Evolutionary conservation across 2,113 vertebrate genomes (phyloP).

Genomic region (Porphyrio hochstetteri): DNA sequence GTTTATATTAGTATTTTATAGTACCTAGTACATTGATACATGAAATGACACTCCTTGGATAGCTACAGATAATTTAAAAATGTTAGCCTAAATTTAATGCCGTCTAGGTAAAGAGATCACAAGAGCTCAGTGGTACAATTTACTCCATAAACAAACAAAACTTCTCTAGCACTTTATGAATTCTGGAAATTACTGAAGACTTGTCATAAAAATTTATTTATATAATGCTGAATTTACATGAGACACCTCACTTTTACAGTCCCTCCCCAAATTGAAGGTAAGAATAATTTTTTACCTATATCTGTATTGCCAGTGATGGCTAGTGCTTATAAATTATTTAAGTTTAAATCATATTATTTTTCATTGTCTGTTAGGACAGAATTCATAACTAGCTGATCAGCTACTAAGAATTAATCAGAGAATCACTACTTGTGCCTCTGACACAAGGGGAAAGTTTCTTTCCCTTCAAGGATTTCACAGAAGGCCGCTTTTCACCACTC

Average conservation of each 20-base stretch:
- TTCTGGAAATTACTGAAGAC: neutral
- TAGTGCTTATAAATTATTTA: constrained; percentile 4
- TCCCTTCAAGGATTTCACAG: neutral
- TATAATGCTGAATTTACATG: neutral
- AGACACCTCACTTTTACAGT: neutral
- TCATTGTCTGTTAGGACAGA: neutral
- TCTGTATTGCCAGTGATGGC: neutral
- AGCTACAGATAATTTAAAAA: neutral
- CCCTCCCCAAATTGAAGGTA: neutral
- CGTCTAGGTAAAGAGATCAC: neutral
- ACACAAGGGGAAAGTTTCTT: neutral
- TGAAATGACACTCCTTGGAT: neutral
- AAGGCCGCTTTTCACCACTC: neutral
- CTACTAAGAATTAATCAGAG: neutral
- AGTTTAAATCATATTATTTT: neutral
- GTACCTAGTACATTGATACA: neutral
- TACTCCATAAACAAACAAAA: neutral
- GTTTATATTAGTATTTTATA: neutral
- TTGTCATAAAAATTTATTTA: neutral
- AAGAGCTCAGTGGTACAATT: neutral
- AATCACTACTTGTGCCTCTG: neutral
- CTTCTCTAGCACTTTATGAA: neutral
- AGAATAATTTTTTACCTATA: neutral
- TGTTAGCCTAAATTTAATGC: neutral
- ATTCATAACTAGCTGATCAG: neutral